Conservation (phyloP, 2,888 invertebrate genomes). For the Athalia rosae region DNA sequence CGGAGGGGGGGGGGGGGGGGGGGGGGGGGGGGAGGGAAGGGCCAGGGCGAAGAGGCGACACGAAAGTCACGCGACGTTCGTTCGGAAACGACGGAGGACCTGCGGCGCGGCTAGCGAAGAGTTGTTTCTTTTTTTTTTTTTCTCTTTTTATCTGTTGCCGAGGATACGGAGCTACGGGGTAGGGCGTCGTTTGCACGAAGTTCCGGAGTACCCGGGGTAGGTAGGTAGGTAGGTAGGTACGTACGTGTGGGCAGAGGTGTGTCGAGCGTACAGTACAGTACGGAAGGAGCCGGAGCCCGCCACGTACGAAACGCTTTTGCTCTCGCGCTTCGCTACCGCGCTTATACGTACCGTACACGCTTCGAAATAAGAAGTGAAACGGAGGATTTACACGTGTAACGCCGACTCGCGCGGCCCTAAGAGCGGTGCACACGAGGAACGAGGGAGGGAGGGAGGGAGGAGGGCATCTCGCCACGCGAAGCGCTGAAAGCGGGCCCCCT, state of each 20-base stretch:
- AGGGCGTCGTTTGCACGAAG: background rate
- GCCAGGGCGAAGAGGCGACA: conserved; percentile 48
- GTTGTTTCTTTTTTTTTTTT: no score
- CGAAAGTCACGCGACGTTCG: conserved; percentile 61
- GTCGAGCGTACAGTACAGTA: no score
- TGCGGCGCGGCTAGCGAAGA: conserved; percentile 44
- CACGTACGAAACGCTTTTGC: conserved; percentile 15
- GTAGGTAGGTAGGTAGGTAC: no score
- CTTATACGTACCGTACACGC: conserved; percentile 39
- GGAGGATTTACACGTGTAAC: conserved; percentile 67
- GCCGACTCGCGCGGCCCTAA: conserved; percentile 53
- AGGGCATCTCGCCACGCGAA: no score
- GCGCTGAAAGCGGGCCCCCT: conserved; percentile 44
- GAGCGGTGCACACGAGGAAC: no score
- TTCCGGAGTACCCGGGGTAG: background rate
- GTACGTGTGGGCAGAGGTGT: no score
- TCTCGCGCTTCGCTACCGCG: background rate
- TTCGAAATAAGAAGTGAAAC: conserved; percentile 65
- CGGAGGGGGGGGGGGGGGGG: no score
- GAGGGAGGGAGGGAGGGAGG: no score
- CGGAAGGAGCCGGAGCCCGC: no score
- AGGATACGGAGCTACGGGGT: background rate
- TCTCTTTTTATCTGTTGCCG: no score
- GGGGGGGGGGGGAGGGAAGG: no score
- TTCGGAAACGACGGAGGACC: no score